Conservation (phyloP, 2,797 vertebrate species). For the Macropodus opercularis region DNA sequence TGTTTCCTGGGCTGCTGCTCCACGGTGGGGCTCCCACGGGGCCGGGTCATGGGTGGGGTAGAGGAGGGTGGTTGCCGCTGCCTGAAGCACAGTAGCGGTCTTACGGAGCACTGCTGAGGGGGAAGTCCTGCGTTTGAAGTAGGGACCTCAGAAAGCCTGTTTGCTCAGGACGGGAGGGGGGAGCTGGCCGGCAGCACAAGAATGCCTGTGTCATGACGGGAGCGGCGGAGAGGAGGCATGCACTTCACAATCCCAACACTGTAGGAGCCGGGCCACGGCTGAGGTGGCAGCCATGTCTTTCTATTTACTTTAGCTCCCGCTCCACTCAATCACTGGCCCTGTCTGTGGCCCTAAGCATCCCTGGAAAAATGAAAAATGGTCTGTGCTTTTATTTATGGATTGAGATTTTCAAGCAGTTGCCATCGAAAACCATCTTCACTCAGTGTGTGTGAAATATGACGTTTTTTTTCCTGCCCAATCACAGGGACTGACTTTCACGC, state of each 20-base stretch:
- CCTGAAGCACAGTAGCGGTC: constrained; percentile 64
- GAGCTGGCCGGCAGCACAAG: constrained; percentile 66
- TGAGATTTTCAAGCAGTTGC: constrained; percentile 27
- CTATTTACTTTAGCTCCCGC: constrained; percentile 75
- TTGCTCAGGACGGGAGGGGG: constrained; percentile 68
- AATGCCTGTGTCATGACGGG: constrained; percentile 79
- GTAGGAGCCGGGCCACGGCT: constrained; percentile 70
- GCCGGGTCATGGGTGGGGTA: constrained; percentile 56
- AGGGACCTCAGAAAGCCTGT: constrained; percentile 77
- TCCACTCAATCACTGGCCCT: constrained; percentile 69
- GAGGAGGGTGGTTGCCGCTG: constrained; percentile 22
- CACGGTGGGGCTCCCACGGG: constrained; percentile 59
- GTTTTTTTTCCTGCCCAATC: not conserved
- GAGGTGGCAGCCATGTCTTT: constrained; percentile 71
- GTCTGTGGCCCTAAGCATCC: constrained; percentile 58
- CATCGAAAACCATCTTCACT: constrained; percentile 14
- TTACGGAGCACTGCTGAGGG: constrained; percentile 73
- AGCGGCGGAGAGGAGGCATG: constrained; percentile 74
- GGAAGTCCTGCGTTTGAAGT: constrained; percentile 85
- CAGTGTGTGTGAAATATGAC: not conserved
- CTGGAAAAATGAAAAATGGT: constrained; percentile 62
- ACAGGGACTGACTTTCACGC: not conserved
- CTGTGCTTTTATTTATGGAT: constrained; percentile 53
- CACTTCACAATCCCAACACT: constrained; percentile 79
- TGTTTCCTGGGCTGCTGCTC: constrained; percentile 40